phyloP scores from a whole-genome alignment of 2,113 vertebrate species.

The Pseudopipra pipra region DNA sequence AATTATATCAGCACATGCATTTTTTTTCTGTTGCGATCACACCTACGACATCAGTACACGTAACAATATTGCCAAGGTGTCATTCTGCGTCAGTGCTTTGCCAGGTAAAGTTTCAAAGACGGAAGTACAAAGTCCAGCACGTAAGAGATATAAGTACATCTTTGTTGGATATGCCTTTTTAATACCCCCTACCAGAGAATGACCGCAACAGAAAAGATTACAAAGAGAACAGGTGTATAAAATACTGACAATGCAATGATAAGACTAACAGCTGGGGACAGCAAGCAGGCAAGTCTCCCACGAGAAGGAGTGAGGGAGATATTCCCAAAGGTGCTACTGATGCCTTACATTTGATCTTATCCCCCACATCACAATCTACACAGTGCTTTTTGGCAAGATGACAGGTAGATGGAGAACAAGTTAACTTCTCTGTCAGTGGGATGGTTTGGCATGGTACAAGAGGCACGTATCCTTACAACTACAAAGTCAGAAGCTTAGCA shows the following conservation, averaged over 20 bases:
- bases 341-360: constrained; percentile 44
- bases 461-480: not conserved
- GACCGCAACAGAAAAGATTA: not conserved
- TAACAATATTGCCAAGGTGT: not conserved
- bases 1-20: not conserved
- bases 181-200: not conserved
- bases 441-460: constrained; percentile 21
- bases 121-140: not conserved
- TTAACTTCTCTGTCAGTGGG: constrained; percentile 1
- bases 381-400: not conserved
- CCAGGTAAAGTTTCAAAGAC: not conserved
- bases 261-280: not conserved
- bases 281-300: constrained; percentile 29
- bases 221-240: not conserved
- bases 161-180: not conserved
- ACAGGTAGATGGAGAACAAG: constrained; percentile 5
- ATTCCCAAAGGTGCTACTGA: constrained; percentile 37
- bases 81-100: not conserved
- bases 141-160: not conserved
- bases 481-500: not conserved
- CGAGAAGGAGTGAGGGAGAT: not conserved
- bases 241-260: not conserved
- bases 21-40: not conserved
- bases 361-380: not conserved
- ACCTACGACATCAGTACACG: not conserved